A percentile compares a stretch with the other conserved stretches of the same genome.
phyloP scores from a whole-genome alignment of 2,113 vertebrate genomes.

The Picathartes gymnocephalus region DNA sequence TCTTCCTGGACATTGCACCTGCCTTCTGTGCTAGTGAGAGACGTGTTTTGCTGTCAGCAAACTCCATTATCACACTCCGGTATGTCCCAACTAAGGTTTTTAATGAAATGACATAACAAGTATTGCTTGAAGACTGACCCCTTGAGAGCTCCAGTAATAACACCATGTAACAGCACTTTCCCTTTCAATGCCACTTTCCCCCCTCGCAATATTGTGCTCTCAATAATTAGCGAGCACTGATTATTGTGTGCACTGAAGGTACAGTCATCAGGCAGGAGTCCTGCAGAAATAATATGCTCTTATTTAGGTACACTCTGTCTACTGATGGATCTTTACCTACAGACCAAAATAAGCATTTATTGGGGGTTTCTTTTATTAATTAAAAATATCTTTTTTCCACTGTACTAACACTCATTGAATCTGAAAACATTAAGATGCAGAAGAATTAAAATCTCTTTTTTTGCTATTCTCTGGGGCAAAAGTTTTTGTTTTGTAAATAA shows the following conservation, averaged over 20 bases:
- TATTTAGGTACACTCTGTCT: background rate
- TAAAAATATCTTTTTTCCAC: background rate
- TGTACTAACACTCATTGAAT: background rate
- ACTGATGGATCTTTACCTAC: background rate
- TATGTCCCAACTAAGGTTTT: background rate
- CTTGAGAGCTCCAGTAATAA: background rate
- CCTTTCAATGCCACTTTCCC: background rate
- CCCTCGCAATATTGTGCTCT: background rate
- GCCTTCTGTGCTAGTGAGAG: background rate
- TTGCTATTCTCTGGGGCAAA: background rate
- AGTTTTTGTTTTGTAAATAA: background rate
- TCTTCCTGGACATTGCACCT: background rate
- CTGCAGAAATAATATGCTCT: background rate
- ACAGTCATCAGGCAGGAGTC: background rate
- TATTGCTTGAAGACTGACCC: background rate
- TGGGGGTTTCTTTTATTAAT: background rate
- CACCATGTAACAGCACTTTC: rapidly evolving
- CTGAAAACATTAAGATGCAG: background rate
- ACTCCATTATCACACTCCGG: background rate
- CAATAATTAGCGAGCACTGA: background rate
- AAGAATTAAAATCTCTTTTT: background rate
- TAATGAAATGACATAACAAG: background rate
- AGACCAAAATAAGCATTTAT: background rate
- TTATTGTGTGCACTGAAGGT: background rate
- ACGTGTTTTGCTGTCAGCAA: rapidly evolving